phyloP scores from a whole-genome alignment of 2,888 invertebrate species.

The Rotaria macrura region DNA sequence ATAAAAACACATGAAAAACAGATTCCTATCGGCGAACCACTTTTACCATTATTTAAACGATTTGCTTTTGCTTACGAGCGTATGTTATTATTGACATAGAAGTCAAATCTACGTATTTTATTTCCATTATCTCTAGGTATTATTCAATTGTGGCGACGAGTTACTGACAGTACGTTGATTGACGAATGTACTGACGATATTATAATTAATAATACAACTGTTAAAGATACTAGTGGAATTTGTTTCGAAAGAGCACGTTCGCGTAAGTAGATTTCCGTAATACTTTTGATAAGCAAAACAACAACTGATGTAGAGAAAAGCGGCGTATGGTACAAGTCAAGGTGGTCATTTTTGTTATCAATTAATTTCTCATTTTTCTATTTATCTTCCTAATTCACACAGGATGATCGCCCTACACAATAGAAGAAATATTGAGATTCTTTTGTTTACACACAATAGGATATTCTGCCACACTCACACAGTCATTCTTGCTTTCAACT shows the following conservation, averaged over 20 bases:
- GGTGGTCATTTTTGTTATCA: neutral
- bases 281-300: neutral
- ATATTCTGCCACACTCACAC: neutral
- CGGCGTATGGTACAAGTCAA: neutral
- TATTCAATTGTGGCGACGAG: constrained; percentile 11
- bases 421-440: neutral
- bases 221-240: neutral
- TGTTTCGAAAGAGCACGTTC: constrained; percentile 7
- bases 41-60: constrained; percentile 31
- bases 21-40: constrained; percentile 22
- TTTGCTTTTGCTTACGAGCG: constrained; percentile 31
- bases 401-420: neutral
- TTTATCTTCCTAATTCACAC: neutral
- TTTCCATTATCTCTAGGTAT: neutral
- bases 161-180: constrained; percentile 10
- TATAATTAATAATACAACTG: neutral
- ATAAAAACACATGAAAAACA: constrained; percentile 30
- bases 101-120: neutral
- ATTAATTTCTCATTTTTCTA: neutral
- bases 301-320: neutral
- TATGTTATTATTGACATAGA: neutral
- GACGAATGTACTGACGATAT: constrained; percentile 4
- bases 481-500: neutral
- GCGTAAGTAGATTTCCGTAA: neutral
- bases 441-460: neutral